These are phyloP conservation scores for Ichneumon xanthorius DNA, from an alignment of 2,888 invertebrate species.

Conservation along the genomic window DNA sequence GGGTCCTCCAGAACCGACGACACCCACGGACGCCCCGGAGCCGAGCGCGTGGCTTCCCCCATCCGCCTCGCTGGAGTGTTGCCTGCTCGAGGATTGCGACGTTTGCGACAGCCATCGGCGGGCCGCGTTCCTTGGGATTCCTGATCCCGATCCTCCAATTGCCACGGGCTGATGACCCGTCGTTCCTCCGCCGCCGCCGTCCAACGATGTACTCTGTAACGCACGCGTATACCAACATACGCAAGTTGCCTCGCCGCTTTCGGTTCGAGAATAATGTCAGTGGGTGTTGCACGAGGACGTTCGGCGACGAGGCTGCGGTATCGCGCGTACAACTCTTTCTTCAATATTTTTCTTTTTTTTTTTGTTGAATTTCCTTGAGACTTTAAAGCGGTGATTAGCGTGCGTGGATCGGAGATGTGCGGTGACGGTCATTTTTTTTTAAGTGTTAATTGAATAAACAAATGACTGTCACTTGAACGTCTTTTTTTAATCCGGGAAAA, in stretches of 20 bases:
- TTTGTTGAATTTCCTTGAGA: too few relatives aligned
- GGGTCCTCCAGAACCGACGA: conserved; percentile 83
- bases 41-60: conserved; percentile 72
- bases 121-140: conserved; percentile 77
- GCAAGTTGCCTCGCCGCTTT: conserved; percentile 31
- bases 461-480: too few relatives aligned
- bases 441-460: too few relatives aligned
- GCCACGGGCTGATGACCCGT: conserved; percentile 76
- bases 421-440: too few relatives aligned
- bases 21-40: conserved; percentile 80
- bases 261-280: not conserved
- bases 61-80: conserved; percentile 77
- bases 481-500: too few relatives aligned
- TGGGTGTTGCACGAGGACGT: conserved; percentile 4
- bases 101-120: conserved; percentile 81
- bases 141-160: conserved; percentile 83
- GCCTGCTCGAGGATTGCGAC: conserved; percentile 78
- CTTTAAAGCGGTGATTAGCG: too few relatives aligned
- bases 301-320: not conserved
- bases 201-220: conserved; percentile 81
- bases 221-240: conserved; percentile 10
- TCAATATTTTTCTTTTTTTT: too few relatives aligned
- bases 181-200: conserved; percentile 73
- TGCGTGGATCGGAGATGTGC: too few relatives aligned
- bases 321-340: not conserved